Conservation (phyloP, 2,797 vertebrate genomes). For the Bradypodion ventrale region DNA sequence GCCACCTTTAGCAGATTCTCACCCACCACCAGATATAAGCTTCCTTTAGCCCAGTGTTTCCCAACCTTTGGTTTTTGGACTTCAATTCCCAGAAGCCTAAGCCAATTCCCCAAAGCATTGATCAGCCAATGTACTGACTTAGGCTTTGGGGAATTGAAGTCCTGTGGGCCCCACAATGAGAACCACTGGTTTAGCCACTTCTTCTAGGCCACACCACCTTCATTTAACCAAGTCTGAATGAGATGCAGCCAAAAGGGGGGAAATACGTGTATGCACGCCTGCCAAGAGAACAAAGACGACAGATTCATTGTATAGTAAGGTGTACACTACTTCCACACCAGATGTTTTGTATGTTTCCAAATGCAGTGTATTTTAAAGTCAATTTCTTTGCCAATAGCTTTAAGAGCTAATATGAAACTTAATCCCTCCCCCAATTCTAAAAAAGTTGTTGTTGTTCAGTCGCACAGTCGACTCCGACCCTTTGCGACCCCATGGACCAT, state of each 20-base stretch:
- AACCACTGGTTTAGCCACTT: too few species aligned
- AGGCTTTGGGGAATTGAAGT: too few species aligned
- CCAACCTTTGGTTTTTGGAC: too few species aligned
- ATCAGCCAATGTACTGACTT: too few species aligned
- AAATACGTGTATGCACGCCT: too few species aligned
- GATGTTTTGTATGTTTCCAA: not conserved
- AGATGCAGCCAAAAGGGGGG: not conserved
- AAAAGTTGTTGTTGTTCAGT: too few species aligned
- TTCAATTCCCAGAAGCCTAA: too few species aligned
- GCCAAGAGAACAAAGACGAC: not conserved
- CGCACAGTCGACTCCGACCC: too few species aligned
- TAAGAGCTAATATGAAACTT: not conserved
- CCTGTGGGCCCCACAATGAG: too few species aligned
- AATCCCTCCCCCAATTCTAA: not conserved
- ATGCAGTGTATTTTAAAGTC: conserved; percentile 40
- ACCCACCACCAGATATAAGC: conserved; percentile 47
- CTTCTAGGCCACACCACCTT: conserved; percentile 56
- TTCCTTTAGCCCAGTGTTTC: too few species aligned
- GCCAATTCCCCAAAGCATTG: too few species aligned
- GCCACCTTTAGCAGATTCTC: conserved; percentile 63
- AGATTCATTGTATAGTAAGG: conserved; percentile 36
- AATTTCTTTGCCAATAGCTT: not conserved
- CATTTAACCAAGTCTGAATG: conserved; percentile 54
- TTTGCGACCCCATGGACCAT: too few species aligned
- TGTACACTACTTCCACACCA: not conserved